phyloP scores from a whole-genome alignment of 92 coral and sea anemone species.

The Umimayanthus kanabou region DNA sequence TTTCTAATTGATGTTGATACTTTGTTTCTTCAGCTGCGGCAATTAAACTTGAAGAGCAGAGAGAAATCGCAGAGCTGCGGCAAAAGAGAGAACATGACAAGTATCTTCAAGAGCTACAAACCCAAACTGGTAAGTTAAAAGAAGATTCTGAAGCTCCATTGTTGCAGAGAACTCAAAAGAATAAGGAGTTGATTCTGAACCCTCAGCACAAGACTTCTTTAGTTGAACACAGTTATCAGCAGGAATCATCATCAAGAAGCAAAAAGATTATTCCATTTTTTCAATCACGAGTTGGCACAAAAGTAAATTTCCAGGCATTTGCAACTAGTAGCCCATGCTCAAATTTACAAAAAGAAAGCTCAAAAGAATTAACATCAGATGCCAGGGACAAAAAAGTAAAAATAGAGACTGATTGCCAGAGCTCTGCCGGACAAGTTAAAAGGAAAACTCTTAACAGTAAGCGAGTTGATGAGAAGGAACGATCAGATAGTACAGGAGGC shows the following conservation, averaged over 20 bases:
- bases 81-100: slow-evolving; percentile 85
- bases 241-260: slow-evolving; percentile 20
- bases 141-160: slow-evolving; percentile 58
- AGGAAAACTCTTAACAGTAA: neutral
- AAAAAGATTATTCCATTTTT: slow-evolving; percentile 75
- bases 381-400: neutral
- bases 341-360: neutral
- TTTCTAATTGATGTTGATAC: neutral
- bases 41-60: slow-evolving; percentile 74
- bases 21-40: slow-evolving; percentile 61
- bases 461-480: neutral
- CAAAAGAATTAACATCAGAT: neutral
- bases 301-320: neutral
- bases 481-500: neutral
- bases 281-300: slow-evolving; percentile 52
- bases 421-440: neutral
- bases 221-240: neutral
- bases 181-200: slow-evolving; percentile 58
- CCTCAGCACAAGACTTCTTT: neutral
- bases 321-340: slow-evolving; percentile 1
- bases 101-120: slow-evolving; percentile 50
- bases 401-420: neutral
- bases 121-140: neutral
- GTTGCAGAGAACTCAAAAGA: slow-evolving; percentile 60
- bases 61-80: slow-evolving; percentile 79